Conservation (phyloP, 2,797 vertebrate species). For the Paramormyrops hopkinsi region DNA sequence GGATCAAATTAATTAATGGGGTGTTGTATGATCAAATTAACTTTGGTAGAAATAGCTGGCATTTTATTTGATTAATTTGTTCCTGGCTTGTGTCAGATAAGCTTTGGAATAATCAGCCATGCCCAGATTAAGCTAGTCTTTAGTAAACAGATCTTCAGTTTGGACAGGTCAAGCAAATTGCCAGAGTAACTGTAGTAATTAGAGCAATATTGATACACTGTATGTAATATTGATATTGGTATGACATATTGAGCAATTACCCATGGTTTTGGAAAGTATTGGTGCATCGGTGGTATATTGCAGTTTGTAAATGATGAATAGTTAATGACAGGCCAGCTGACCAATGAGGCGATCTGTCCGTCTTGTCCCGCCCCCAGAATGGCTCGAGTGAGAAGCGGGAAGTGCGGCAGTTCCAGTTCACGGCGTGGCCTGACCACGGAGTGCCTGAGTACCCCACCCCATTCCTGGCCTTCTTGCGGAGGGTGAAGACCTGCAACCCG, state of each 20-base stretch:
- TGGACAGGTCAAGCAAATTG: background rate
- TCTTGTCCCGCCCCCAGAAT: conserved; percentile 58
- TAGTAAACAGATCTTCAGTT: background rate
- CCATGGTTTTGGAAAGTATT: background rate
- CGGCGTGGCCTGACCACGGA: conserved; percentile 91
- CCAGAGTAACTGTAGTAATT: background rate
- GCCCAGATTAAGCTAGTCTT: background rate
- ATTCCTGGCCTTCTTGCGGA: conserved; percentile 88
- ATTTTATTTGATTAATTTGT: conserved; percentile 4
- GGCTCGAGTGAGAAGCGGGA: conserved; percentile 90
- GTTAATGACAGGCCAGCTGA: background rate
- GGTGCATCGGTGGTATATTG: background rate
- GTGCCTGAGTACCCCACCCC: conserved; percentile 95
- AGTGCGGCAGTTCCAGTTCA: conserved; percentile 98
- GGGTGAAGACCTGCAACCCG: conserved; percentile 94
- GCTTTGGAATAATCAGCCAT: background rate
- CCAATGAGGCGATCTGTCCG: background rate
- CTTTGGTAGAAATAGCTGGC: background rate
- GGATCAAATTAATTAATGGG: background rate
- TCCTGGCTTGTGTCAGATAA: conserved; percentile 1
- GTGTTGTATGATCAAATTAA: background rate
- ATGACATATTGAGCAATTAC: background rate
- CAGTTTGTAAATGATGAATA: background rate
- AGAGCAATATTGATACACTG: background rate
- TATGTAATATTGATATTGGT: background rate